A percentile compares a stretch with the other conserved stretches of the same genome.
phyloP scores from a whole-genome alignment of 2,113 vertebrate species.

The Carassius auratus region DNA sequence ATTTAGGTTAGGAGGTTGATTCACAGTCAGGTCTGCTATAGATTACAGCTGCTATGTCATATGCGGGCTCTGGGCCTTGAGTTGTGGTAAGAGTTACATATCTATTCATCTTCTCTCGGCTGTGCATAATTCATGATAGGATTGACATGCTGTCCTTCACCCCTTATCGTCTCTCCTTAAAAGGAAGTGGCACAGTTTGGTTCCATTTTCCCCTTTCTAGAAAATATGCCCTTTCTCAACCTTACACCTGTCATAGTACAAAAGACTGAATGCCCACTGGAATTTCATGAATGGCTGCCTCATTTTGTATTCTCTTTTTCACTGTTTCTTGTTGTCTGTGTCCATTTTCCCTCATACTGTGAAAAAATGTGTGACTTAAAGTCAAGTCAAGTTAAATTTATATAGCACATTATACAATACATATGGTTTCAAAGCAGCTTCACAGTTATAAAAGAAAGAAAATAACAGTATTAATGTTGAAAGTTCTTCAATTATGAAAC shows the following conservation, averaged over 20 bases:
- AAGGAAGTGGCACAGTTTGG: conserved; percentile 7
- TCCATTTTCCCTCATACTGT: not conserved
- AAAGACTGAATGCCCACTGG: conserved; percentile 25
- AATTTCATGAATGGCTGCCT: not conserved
- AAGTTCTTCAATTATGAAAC: no score
- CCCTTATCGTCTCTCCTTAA: not conserved
- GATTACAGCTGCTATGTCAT: not conserved
- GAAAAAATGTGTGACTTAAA: not conserved
- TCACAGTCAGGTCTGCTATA: not conserved
- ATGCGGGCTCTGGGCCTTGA: not conserved
- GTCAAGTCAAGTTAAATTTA: not conserved
- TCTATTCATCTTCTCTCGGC: not conserved
- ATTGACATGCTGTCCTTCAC: conserved; percentile 1
- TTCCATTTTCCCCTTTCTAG: conserved; percentile 1
- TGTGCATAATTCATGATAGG: conserved; percentile 6
- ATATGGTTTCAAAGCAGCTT: no score
- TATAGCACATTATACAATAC: no score
- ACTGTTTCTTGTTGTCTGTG: not conserved
- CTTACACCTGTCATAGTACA: conserved; percentile 2
- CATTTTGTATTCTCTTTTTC: not conserved
- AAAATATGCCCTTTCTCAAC: not conserved
- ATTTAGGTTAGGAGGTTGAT: not conserved
- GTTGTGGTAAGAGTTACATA: not conserved
- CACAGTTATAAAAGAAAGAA: no score
- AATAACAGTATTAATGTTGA: no score